Conservation (phyloP, 2,797 vertebrate species). For the Myoxocephalus aenaeus region DNA sequence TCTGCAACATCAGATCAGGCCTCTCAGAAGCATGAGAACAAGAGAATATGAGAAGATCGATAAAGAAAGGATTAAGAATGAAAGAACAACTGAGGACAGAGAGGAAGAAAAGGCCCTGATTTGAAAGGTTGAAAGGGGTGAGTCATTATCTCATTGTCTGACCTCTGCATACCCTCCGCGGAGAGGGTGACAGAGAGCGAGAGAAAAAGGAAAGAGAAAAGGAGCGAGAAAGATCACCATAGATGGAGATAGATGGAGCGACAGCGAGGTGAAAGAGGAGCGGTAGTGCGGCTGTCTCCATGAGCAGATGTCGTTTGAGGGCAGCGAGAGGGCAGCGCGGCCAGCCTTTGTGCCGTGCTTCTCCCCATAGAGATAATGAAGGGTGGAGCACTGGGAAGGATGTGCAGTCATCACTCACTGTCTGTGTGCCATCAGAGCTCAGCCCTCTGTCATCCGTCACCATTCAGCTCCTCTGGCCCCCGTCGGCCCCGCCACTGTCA, state of each 20-base stretch:
- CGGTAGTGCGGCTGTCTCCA: conserved; percentile 73
- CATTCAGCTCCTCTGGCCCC: conserved; percentile 91
- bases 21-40: conserved; percentile 66
- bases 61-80: conserved; percentile 79
- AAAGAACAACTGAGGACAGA: conserved; percentile 63
- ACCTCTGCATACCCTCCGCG: conserved; percentile 73
- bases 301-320: conserved; percentile 86
- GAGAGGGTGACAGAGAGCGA: conserved; percentile 72
- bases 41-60: conserved; percentile 80
- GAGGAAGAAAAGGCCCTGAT: conserved; percentile 66
- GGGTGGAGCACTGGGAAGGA: conserved; percentile 91
- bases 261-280: conserved; percentile 83
- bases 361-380: conserved; percentile 91
- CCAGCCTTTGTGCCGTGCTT: conserved; percentile 78
- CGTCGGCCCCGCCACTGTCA: conserved; percentile 89
- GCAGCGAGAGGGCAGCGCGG: conserved; percentile 87
- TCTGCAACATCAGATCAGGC: conserved; percentile 51
- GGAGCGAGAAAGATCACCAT: conserved; percentile 75
- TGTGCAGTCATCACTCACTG: conserved; percentile 92
- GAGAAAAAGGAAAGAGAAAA: conserved; percentile 72
- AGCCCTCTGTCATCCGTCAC: conserved; percentile 94
- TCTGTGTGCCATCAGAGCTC: conserved; percentile 93
- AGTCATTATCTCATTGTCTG: conserved; percentile 84
- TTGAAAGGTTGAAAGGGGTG: conserved; percentile 79
- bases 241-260: conserved; percentile 84